Base-by-base conservation (phyloP, 2,888 invertebrate species). In the Synergus itoensis region DNA sequence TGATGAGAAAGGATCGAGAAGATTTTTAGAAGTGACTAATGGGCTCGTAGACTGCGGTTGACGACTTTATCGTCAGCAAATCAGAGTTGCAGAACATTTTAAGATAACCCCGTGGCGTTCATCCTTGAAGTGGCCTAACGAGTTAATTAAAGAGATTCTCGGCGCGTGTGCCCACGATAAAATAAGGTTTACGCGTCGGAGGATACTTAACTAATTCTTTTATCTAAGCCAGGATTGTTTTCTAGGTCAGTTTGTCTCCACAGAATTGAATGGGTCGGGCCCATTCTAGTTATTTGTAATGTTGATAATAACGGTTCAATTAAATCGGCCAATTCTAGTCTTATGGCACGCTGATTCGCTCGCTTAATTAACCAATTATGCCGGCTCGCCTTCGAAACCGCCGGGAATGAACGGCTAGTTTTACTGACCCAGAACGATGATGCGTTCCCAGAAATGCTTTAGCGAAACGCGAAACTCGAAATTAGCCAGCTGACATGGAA, bases 321-420 rank as follows among this genome's bases (percentile, higher is more conserved):
- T 65, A 57, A 77, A 57, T 67, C 67, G 67, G 65, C 65, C 48
- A 53, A 57, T 57, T 45, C 48, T 48, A 64, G 77, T 77, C 64
- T 14, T 48, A 40, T 48, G 36, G 36, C 18, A 45, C 64, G 48
- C 48, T 48, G 64, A 28, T 57, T 76, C n/a, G 77, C 77, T 48
- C 16, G 77, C 57, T 77, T 77, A 65, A 77, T 77, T 77, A 77
- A 65, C 77, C 57, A 77, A 77, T 77, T 77, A 78, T 62, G 60
- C 40, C 62, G 48, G 40, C 48, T 53, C 48, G 36, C 36, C 53
- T 53, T 53, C 36, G 45, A 48, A 36, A 43, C n/a, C 7, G 53
- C 53, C 48, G n/a, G 48, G 73, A 73, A 53, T 36, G 28, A 40
- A 40, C n/a, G 53, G 73, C 73, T 73, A 53, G 73, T n/a, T 73